Evolutionary conservation across 2,113 vertebrate genomes (phyloP).

Genomic region (Emydocephalus ijimae): DNA sequence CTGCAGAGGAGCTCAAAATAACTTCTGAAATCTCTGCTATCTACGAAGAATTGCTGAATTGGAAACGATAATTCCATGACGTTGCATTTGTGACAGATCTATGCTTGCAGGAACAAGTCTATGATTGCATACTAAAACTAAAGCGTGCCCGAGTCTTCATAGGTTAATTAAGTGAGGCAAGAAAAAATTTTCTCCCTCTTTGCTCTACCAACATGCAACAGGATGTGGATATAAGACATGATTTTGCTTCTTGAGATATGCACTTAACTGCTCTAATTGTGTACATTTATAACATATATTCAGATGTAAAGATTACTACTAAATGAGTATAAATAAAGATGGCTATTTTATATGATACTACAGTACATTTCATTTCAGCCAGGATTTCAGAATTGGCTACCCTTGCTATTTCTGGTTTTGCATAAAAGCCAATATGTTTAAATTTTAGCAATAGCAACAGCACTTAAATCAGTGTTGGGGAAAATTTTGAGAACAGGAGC

Average conservation of each 20-base stretch:
- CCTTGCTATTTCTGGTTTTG: neutral
- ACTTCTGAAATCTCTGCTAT: neutral
- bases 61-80: neutral
- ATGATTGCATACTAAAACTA: conserved; percentile 2
- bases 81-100: neutral
- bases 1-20: neutral
- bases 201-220: neutral
- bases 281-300: neutral
- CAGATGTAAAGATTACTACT: neutral
- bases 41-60: neutral
- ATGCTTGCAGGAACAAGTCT: neutral
- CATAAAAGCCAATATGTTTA: neutral
- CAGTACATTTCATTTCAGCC: neutral
- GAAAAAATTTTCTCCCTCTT: neutral
- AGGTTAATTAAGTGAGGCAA: neutral
- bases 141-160: neutral
- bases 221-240: neutral
- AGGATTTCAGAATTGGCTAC: neutral
- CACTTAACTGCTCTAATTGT: neutral
- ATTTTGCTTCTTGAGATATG: neutral
- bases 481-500: too few relatives aligned
- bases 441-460: neutral
- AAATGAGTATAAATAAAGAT: neutral
- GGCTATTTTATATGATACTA: neutral
- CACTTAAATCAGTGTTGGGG: neutral